Evolutionary conservation across 2,888 invertebrate genomes (phyloP), one percentile per base, ranked within the genome.

Genomic region (Blastobasis adustella): DNA sequence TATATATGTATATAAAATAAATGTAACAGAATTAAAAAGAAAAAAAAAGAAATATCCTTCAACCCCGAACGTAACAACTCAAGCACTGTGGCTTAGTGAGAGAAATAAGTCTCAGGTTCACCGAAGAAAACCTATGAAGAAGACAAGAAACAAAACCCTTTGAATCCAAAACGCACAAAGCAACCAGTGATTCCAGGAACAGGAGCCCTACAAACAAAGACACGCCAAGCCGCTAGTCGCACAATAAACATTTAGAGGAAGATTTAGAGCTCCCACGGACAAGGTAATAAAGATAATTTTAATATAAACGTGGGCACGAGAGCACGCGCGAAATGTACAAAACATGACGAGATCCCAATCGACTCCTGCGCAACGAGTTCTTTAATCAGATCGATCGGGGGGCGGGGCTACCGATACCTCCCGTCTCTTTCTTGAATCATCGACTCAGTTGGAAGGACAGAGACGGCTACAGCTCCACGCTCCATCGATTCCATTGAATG

Each of bases 371-470:
- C 72, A 67, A 82, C 79, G 62, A 66, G 82, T 81, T 59, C 70
- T 66, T 70, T 79, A 84, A 85, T 84, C 85, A 70, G 82, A 82
- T 84, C 82, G 76, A 83, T 85, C 70, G 69, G 73, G 71, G 69
- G 85, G 86, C 83, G 85, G 73, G 81, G 79, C 72, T 66, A 62
- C 63, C 42, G 8, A 42, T 42, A 9, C 42, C 9, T 42, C 42
- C 42, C 56, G 71, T 57, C 62, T 76, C 74, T 61, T 71, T 51
- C 55, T 77, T 72, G 39, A 52, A 10, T 46, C 5, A 10, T 45
- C 44, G 49, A 46, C 50, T 50, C 45, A 41, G 60, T 57, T 43
- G 52, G 75, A 84, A 53, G 54, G 75, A 67, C 82, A 82, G 58
- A 54, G 71, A 50, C 49, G 37, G 61, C 55, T 69, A 50, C 49